phyloP scores from a whole-genome alignment of 2,797 vertebrate genomes.

The Hybognathus amarus region DNA sequence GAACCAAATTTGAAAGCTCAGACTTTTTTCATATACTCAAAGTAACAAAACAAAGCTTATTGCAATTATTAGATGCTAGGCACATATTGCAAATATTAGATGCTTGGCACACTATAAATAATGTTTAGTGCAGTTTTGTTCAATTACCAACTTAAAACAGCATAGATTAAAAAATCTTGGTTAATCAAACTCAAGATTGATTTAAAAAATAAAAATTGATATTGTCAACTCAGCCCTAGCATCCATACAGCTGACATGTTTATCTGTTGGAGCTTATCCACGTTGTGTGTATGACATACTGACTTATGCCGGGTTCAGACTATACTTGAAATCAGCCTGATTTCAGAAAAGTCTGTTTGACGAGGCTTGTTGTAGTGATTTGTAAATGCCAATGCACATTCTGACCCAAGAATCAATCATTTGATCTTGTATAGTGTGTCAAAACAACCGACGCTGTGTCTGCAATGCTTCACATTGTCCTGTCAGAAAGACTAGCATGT shows the following conservation, averaged over 20 bases:
- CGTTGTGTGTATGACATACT: neutral
- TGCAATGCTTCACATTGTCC: neutral
- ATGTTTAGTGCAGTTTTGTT: neutral
- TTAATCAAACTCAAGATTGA: neutral
- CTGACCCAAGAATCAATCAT: neutral
- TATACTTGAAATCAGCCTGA: neutral
- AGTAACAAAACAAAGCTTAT: neutral
- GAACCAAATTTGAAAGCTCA: neutral
- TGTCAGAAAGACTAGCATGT: neutral
- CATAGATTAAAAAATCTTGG: neutral
- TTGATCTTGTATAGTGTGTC: neutral
- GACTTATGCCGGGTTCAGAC: neutral
- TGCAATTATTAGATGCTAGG: neutral
- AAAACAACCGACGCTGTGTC: neutral
- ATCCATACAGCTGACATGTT: neutral
- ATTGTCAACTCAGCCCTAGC: neutral
- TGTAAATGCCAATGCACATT: neutral
- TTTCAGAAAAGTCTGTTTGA: neutral
- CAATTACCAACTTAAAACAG: neutral
- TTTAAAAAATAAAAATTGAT: neutral
- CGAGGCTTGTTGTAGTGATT: neutral
- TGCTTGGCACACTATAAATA: neutral
- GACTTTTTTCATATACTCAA: neutral
- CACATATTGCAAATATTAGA: neutral
- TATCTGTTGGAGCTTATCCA: neutral